A percentile compares a stretch with the other conserved stretches of the same genome.
Conservation (phyloP, 1,140 invertebrate genomes). For the Eulimnadia texana region DNA sequence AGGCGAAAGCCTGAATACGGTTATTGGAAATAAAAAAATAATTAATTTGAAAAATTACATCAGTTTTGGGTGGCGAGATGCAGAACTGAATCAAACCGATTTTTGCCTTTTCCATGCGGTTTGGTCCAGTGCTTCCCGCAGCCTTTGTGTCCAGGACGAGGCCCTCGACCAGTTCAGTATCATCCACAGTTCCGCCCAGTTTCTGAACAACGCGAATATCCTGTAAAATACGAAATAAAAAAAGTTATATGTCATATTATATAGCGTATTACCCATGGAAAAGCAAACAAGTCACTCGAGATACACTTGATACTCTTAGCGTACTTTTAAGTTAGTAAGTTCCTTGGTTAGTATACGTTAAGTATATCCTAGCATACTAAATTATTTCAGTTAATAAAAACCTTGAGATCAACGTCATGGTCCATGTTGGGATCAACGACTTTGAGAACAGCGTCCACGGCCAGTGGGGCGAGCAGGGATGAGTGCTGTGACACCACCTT, state of each 20-base stretch:
- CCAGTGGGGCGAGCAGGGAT: slow-evolving; percentile 81
- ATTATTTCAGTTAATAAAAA: slow-evolving; percentile 18
- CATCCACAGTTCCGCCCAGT: slow-evolving; percentile 93
- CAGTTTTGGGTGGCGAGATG: slow-evolving; percentile 98
- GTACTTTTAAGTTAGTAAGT: too few species aligned
- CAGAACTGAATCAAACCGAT: slow-evolving; percentile 99
- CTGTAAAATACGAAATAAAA: slow-evolving; percentile 3
- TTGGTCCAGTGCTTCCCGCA: slow-evolving; percentile 79
- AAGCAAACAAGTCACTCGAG: too few species aligned
- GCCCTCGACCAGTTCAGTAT: slow-evolving; percentile 90
- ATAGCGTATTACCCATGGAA: too few species aligned
- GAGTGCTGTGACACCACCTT: slow-evolving; percentile 98
- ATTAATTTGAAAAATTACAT: slow-evolving; percentile 42
- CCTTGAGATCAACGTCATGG: slow-evolving; percentile 49
- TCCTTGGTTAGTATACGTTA: too few species aligned
- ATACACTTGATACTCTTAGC: too few species aligned
- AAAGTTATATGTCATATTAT: neutral
- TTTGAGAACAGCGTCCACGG: slow-evolving; percentile 89
- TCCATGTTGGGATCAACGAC: slow-evolving; percentile 53
- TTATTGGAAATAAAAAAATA: neutral
- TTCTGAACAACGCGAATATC: slow-evolving; percentile 87
- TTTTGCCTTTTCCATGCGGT: slow-evolving; percentile 90
- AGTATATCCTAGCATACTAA: too few species aligned
- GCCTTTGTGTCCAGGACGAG: slow-evolving; percentile 84
- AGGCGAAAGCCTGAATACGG: neutral